A percentile compares a stretch with the other conserved stretches of the same genome.
Conservation (phyloP, 2,888 invertebrate species). For the Schizaphis graminum region DNA sequence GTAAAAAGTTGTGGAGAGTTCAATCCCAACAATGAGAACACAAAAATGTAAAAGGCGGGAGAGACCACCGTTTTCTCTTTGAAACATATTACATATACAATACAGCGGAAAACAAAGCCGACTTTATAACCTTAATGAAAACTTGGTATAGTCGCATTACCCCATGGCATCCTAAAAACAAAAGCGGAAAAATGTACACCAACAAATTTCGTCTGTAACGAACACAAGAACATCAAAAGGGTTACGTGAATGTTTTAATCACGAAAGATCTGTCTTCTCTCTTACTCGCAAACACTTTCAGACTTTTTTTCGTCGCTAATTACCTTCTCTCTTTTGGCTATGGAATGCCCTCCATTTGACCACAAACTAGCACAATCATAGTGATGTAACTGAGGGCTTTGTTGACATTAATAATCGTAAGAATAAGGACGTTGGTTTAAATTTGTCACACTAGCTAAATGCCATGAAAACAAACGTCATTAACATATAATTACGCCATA, state of each 20-base stretch:
- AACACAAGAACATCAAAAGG: constrained; percentile 54
- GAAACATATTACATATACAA: constrained; percentile 25
- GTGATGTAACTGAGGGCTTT: neutral
- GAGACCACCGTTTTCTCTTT: neutral
- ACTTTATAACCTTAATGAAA: constrained; percentile 58
- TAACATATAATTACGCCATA: constrained; percentile 26
- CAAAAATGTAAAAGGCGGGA: neutral
- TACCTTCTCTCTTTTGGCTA: neutral
- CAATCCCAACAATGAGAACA: neutral
- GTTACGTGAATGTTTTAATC: constrained; percentile 47
- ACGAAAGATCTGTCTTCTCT: constrained; percentile 31
- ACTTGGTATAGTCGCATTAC: constrained; percentile 39
- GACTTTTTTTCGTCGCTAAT: constrained; percentile 22
- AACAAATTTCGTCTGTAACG: constrained; percentile 40
- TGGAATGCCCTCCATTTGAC: neutral
- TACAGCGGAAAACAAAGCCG: constrained; percentile 39
- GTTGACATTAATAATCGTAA: neutral
- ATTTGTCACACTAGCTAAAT: neutral
- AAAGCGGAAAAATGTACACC: constrained; percentile 35
- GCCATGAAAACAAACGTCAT: neutral
- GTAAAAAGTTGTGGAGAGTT: neutral
- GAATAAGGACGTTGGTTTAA: neutral
- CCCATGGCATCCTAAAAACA: neutral
- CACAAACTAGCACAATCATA: neutral
- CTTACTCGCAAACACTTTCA: neutral